Evolutionary conservation across 2,888 invertebrate species (phyloP).

Genomic region (Nemapogon koenigi): DNA sequence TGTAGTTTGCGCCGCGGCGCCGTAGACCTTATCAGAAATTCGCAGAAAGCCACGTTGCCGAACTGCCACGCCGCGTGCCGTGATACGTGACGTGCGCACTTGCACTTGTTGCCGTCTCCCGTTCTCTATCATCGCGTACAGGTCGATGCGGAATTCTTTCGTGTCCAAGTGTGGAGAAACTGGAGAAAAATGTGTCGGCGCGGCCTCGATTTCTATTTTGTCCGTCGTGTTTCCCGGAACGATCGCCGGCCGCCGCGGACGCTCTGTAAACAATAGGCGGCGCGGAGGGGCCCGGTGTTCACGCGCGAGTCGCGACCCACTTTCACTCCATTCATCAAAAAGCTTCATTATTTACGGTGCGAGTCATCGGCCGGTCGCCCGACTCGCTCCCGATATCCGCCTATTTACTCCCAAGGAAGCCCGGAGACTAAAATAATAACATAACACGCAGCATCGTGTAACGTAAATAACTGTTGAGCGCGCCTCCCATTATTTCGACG

Average conservation of each 20-base stretch:
- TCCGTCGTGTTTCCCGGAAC: constrained; percentile 3
- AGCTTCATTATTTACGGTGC: constrained; percentile 15
- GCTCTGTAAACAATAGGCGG: constrained; percentile 1
- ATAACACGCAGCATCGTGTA: not conserved
- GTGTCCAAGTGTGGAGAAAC: too few relatives aligned
- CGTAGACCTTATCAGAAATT: constrained; percentile 43
- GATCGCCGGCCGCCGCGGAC: not conserved
- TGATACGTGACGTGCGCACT: constrained; percentile 6
- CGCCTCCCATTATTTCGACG: constrained; percentile 4
- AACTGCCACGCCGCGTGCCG: constrained; percentile 16
- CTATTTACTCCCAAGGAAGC: not conserved
- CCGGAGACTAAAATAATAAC: constrained; percentile 3
- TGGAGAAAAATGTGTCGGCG: too few relatives aligned
- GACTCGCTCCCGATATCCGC: constrained; percentile 13
- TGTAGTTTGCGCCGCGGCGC: not conserved
- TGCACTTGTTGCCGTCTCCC: too few relatives aligned
- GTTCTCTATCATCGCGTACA: too few relatives aligned
- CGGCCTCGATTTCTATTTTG: too few relatives aligned
- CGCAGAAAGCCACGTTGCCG: constrained; percentile 14
- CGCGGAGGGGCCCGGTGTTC: constrained; percentile 1
- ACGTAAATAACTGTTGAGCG: constrained; percentile 4
- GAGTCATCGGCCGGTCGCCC: constrained; percentile 27
- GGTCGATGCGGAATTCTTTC: too few relatives aligned
- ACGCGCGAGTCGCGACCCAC: constrained; percentile 15
- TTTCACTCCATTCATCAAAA: constrained; percentile 19